These are phyloP conservation scores for Drosophila acutilabella DNA, from an alignment of 2,888 invertebrate species.

Conservation along the genomic window DNA sequence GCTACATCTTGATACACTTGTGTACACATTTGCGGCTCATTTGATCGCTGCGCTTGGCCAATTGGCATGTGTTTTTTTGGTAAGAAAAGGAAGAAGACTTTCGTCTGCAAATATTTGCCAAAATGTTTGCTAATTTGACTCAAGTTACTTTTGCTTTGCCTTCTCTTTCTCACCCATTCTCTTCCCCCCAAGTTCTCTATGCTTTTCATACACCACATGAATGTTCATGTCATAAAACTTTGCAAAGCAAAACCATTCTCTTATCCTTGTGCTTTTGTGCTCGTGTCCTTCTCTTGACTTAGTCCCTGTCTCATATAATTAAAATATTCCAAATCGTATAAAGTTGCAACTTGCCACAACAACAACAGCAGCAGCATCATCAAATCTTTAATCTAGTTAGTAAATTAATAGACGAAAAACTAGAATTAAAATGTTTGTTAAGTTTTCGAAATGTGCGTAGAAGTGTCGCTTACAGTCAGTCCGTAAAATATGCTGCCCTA, in stretches of 20 bases:
- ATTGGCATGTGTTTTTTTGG: slow-evolving; percentile 52
- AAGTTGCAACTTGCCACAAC: slow-evolving; percentile 32
- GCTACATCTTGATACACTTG: slow-evolving; percentile 47
- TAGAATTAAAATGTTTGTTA: not conserved
- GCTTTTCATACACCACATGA: not conserved
- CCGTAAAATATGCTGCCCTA: too few relatives aligned
- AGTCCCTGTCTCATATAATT: slow-evolving; percentile 29
- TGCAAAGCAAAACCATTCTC: slow-evolving; percentile 21
- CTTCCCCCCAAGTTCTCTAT: too few relatives aligned
- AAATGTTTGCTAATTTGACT: slow-evolving; percentile 79
- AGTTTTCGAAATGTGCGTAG: not conserved
- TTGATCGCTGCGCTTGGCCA: slow-evolving; percentile 73
- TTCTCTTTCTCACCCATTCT: not conserved
- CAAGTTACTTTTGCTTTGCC: slow-evolving; percentile 40
- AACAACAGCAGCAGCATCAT: not conserved
- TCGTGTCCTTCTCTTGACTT: not conserved
- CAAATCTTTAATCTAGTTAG: slow-evolving; percentile 2
- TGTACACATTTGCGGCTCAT: slow-evolving; percentile 77
- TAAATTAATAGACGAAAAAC: slow-evolving; percentile 5
- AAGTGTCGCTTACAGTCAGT: not conserved
- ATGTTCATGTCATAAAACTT: slow-evolving; percentile 14
- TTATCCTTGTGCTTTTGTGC: not conserved
- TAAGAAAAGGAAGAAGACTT: slow-evolving; percentile 10
- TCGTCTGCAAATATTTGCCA: slow-evolving; percentile 68
- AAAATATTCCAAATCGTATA: slow-evolving; percentile 33